Evolutionary conservation across 2,113 vertebrate species (phyloP), one percentile per base, ranked within the genome.

Genomic region (Gobius niger): DNA sequence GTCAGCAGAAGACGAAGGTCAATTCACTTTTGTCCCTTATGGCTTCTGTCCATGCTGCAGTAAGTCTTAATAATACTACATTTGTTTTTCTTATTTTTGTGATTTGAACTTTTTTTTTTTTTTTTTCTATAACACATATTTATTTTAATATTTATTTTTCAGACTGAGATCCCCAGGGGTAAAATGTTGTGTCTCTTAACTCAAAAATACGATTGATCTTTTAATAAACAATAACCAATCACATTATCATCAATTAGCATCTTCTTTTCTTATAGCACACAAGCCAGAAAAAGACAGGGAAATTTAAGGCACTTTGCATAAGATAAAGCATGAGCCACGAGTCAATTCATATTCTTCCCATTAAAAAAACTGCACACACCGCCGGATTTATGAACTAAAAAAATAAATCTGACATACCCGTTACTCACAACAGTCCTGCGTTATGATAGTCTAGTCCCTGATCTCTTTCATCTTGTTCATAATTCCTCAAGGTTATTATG

Each of bases 401-500:
- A 60, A 65, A 72, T 68, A 40, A 15, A 46, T 82, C 65, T 53
- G 41, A 68, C 47, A 68, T 81, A 76, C 80, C 65, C 62, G 81
- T 87, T 77, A 80, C 78, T 81, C 65, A 82, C 59, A 77, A 82
- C 65, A 81, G 59, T 67, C 46, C 51, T 57, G 77, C 54, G 19
- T 67, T 52, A 50, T 65, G 75, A 77, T 75, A 75, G 75, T 68
- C 67, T 67, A 75, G 65, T 62, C 67, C 46, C 78, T 80, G 81
- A 88, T 88, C 70, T 79, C 84, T 89, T 88, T 91, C 82, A 88
- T 89, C 70, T 79, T 81, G 61, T 76, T 85, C 74, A 85, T 88
- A 88, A 86, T 86, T 86, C 83, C 78, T 76, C 70, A 63, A 77
- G 78, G 76, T 82, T 85, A 83, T 86, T 84, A 87, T 76, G 65